Conservation (phyloP, 2,888 invertebrate species). For the Watsonalla binaria region DNA sequence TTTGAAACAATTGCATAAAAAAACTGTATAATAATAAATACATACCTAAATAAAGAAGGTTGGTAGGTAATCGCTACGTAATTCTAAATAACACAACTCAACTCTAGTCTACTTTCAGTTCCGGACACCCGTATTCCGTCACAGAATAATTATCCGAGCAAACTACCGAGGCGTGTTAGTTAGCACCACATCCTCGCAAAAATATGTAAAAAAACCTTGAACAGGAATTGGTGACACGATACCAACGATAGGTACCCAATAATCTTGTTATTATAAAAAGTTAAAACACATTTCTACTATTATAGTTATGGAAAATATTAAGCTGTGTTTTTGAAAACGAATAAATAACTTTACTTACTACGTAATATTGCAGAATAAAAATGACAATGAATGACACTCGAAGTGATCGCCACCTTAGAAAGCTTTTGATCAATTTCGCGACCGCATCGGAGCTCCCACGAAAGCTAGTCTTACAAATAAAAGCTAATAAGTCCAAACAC, state of each 20-base stretch:
- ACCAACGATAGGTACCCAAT: too few species aligned
- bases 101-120: not conserved
- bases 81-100: not conserved
- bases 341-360: not conserved
- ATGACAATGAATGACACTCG: conserved; percentile 9
- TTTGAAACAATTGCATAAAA: too few species aligned
- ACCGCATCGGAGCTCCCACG: conserved; percentile 44
- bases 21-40: too few species aligned
- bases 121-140: not conserved
- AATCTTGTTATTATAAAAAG: too few species aligned
- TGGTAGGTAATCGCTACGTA: not conserved
- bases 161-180: too few species aligned
- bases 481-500: conserved; percentile 70
- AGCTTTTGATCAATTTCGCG: conserved; percentile 29
- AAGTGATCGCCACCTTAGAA: conserved; percentile 23
- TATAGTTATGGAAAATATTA: too few species aligned
- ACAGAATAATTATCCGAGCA: not conserved
- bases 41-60: too few species aligned
- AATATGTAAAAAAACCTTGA: not conserved
- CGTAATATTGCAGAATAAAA: not conserved
- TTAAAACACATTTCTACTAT: too few species aligned
- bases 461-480: conserved; percentile 68
- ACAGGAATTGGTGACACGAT: too few species aligned
- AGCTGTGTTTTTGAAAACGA: too few species aligned
- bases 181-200: not conserved